A percentile compares a stretch with the other conserved stretches of the same genome.
phyloP scores from a whole-genome alignment of 2,797 vertebrate genomes.

The Jordanella pulchra region DNA sequence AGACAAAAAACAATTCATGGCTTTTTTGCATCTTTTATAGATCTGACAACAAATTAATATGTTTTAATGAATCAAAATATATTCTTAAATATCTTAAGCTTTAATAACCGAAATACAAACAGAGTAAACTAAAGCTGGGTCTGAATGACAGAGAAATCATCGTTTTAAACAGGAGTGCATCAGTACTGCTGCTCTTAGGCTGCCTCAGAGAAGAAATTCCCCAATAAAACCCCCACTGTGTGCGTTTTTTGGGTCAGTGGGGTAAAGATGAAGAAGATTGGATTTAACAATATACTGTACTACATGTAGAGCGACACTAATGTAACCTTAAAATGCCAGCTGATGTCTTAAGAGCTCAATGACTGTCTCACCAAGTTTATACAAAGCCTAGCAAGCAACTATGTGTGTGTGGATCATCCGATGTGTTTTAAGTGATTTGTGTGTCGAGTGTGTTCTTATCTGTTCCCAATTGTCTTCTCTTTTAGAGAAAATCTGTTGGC shows the following conservation, averaged over 20 bases:
- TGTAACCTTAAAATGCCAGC: slow-evolving; percentile 46
- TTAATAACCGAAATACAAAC: neutral
- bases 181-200: slow-evolving; percentile 12
- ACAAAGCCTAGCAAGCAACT: neutral
- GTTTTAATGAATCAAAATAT: neutral
- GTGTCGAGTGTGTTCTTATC: neutral
- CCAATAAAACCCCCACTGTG: slow-evolving; percentile 27
- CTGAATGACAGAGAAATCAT: neutral
- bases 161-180: slow-evolving; percentile 1
- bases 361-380: slow-evolving; percentile 21
- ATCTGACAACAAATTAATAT: neutral
- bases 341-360: slow-evolving; percentile 39
- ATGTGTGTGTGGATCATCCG: neutral
- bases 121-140: neutral
- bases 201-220: slow-evolving; percentile 39
- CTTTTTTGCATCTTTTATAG: neutral
- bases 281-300: slow-evolving; percentile 49
- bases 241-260: slow-evolving; percentile 65
- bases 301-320: slow-evolving; percentile 69
- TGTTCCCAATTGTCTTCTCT: slow-evolving; percentile 32
- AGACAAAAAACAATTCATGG: neutral
- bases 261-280: slow-evolving; percentile 53
- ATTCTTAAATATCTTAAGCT: neutral
- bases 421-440: slow-evolving; percentile 9
- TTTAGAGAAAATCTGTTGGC: slow-evolving; percentile 89